Evolutionary conservation across 2,888 invertebrate genomes (phyloP), one percentile per base, ranked within the genome.

Genomic region (Prostheceraeus crozeri): DNA sequence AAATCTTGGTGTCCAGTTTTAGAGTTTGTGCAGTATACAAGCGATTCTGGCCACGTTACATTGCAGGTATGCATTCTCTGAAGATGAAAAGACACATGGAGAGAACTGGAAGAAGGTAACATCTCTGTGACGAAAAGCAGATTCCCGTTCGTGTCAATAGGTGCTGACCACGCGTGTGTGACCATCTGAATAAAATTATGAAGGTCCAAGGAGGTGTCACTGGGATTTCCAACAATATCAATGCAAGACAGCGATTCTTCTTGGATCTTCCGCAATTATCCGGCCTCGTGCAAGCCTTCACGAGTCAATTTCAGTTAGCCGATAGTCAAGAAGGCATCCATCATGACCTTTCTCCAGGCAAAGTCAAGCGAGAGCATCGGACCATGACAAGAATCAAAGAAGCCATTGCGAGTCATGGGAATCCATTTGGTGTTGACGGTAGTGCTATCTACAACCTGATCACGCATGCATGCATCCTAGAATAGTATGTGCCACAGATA

Each of bases 401-500:
- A n/a, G n/a, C n/a, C n/a, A n/a, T n/a, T n/a, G n/a, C n/a, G n/a
- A n/a, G n/a, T n/a, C n/a, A n/a, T n/a, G n/a, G n/a, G n/a, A n/a
- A n/a, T n/a, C n/a, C n/a, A n/a, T n/a, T n/a, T n/a, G n/a, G n/a
- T n/a, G n/a, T n/a, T n/a, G n/a, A n/a, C n/a, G n/a, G n/a, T n/a
- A n/a, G n/a, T n/a, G n/a, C n/a, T n/a, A n/a, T n/a, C n/a, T n/a
- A n/a, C n/a, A n/a, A n/a, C n/a, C n/a, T n/a, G n/a, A n/a, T n/a
- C n/a, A n/a, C n/a, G n/a, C n/a, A n/a, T n/a, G n/a, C n/a, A n/a
- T n/a, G 48, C 35, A 36, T 63, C 27, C 63, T 59, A 45, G 51
- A 63, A 25, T 52, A 58, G 45, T 62, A 51, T 63, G 62, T 63
- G 10, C 59, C 55, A 60, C 35, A 51, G 48, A 63, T 63, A 46